Conservation (phyloP, 2,113 vertebrate genomes). For the Thymallus thymallus region DNA sequence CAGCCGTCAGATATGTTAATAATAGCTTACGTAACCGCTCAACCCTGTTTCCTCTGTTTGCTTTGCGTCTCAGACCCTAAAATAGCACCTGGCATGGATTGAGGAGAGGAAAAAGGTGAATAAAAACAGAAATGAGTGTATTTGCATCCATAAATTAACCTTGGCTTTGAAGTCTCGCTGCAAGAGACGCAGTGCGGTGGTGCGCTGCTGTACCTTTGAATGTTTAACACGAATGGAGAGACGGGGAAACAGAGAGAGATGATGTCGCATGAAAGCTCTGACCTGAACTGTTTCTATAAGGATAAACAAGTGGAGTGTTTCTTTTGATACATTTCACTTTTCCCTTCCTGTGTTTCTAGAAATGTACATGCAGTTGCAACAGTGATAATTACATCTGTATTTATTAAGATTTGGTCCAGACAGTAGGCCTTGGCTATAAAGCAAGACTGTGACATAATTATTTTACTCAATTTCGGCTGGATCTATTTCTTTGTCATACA, state of each 20-base stretch:
- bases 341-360: slow-evolving; percentile 31
- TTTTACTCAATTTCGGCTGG: no score
- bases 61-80: background rate
- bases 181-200: slow-evolving; percentile 22
- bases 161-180: slow-evolving; percentile 49
- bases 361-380: background rate
- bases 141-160: slow-evolving; percentile 62
- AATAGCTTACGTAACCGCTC: slow-evolving; percentile 69
- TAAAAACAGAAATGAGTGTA: slow-evolving; percentile 35
- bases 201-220: slow-evolving; percentile 48
- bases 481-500: no score
- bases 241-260: slow-evolving; percentile 30
- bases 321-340: slow-evolving; percentile 14
- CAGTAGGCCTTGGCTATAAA: no score
- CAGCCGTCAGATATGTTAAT: slow-evolving; percentile 73
- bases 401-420: slow-evolving; percentile 15
- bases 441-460: no score
- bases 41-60: slow-evolving; percentile 30
- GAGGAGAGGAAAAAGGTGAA: slow-evolving; percentile 13
- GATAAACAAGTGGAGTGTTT: slow-evolving; percentile 28
- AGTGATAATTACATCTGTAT: slow-evolving; percentile 47
- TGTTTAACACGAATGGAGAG: slow-evolving; percentile 56
- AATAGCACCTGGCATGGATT: slow-evolving; percentile 36
- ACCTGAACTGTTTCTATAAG: slow-evolving; percentile 38
- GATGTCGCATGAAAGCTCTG: slow-evolving; percentile 53